Conservation (phyloP, 2,888 invertebrate genomes). For the Drosophila mercatorum region DNA sequence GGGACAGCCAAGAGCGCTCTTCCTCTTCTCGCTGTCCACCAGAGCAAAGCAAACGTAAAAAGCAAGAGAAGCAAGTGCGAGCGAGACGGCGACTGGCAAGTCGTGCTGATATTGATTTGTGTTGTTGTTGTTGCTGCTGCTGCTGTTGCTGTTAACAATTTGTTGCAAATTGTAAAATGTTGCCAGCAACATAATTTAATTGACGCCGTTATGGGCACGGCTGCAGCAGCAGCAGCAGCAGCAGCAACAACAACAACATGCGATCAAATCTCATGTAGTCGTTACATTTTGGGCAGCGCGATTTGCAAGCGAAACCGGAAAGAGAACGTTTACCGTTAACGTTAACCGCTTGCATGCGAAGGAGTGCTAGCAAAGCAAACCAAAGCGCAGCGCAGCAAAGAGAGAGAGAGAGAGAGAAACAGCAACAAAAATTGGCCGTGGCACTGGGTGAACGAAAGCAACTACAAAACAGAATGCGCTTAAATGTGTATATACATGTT, state of each 20-base stretch:
- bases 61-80: constrained; percentile 1
- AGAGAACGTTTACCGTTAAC: constrained; percentile 60
- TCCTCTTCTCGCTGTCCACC: constrained; percentile 21
- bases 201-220: constrained; percentile 77
- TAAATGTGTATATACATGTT: constrained; percentile 3
- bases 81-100: constrained; percentile 19
- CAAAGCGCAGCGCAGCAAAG: constrained; percentile 15
- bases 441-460: not conserved
- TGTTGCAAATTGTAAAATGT: constrained; percentile 80
- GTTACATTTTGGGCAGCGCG: constrained; percentile 60
- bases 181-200: constrained; percentile 81
- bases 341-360: constrained; percentile 22
- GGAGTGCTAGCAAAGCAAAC: constrained; percentile 19
- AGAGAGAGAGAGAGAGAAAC: too few species aligned
- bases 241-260: constrained; percentile 50
- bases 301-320: constrained; percentile 59
- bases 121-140: constrained; percentile 47
- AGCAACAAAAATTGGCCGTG: too few species aligned
- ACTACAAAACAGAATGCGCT: not conserved
- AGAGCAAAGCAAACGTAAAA: constrained; percentile 4
- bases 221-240: constrained; percentile 56
- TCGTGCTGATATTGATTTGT: constrained; percentile 71
- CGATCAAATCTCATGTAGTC: constrained; percentile 58
- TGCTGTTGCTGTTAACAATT: constrained; percentile 73
- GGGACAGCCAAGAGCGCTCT: constrained; percentile 25